A percentile compares a stretch with the other conserved stretches of the same genome.
Conservation (phyloP, 2,113 vertebrate species). For the Neopipo cinnamomea region DNA sequence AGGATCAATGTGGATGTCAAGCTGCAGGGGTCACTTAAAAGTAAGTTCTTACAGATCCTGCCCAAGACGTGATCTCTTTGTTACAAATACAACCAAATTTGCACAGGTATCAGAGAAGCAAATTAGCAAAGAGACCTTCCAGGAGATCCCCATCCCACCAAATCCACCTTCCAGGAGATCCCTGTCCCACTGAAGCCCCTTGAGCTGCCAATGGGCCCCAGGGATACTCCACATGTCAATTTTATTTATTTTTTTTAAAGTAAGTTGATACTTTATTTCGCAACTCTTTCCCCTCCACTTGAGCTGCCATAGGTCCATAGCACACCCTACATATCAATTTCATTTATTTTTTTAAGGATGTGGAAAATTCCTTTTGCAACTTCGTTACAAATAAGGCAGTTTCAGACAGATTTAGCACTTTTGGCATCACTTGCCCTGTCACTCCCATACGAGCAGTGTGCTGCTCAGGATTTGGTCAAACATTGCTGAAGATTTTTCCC, state of each 20-base stretch:
- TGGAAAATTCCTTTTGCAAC: not conserved
- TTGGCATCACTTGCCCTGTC: fast-evolving
- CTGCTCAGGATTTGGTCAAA: fast-evolving
- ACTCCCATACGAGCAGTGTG: fast-evolving
- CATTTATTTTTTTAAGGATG: fast-evolving
- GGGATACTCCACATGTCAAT: not conserved
- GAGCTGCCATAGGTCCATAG: not conserved
- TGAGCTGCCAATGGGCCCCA: not conserved
- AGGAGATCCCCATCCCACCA: too few relatives aligned
- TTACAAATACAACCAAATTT: fast-evolving
- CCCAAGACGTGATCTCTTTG: fast-evolving
- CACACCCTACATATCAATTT: fast-evolving
- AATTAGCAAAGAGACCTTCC: too few relatives aligned
- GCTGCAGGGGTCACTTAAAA: not conserved
- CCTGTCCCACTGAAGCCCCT: not conserved
- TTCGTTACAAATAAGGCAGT: fast-evolving
- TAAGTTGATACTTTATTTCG: not conserved
- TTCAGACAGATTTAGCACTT: not conserved
- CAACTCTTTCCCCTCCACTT: not conserved
- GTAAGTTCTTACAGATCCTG: fast-evolving
- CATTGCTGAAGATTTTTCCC: not conserved
- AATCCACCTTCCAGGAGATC: not conserved
- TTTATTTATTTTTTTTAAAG: not conserved
- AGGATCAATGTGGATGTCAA: fast-evolving
- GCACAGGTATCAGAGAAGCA: not conserved